Base-by-base conservation (phyloP, 2,113 vertebrate genomes). In the Pituophis catenifer region DNA sequence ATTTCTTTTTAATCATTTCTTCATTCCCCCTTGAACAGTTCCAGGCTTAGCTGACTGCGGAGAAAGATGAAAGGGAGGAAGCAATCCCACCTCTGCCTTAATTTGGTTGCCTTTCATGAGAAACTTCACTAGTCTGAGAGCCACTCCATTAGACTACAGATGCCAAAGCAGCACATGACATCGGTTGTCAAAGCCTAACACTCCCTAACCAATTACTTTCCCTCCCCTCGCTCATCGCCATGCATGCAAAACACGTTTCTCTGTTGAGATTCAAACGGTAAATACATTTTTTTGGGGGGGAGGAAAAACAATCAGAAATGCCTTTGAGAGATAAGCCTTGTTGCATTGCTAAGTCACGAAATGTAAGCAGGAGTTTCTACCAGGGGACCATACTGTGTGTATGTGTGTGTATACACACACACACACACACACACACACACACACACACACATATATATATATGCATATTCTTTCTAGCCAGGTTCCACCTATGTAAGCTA, bases 1-100 rank as follows among this genome's bases (percentile, higher is more conserved):
- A 94, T 96, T 94, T 96, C 96, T 94, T 96, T 97, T 96, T 97
- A 97, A 97, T 97, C 86, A 97, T 97, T 97, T 94, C 93, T 96
- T 97, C 95, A 94, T 96, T 96, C 94, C 93, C 57, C 29, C 89
- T 93, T 96, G 89, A 96, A 93, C 1, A 81, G 95, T 88, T 88
- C 0, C 33, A 81, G 93, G 59, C 91, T 86, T 91, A 95, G 91
- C 90, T 2, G 1, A 91, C 93, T 94, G 94, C 86, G 93, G 95
- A 59, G 70, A 1, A 92, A 96, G 94, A 95, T 95, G 38, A 85
- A 21, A 38, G 17, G 33, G 75, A 12, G 92, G n/a, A 44, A 52
- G 81, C 97, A 97, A 96, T 93, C 90, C 95, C 86, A 53, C n/a
- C 92, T 92, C n/a, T 55, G 75, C 26, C 85, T 97, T 96, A 96